These are phyloP conservation scores for Arctocebus calabarensis DNA, from an alignment of 2,797 vertebrate species.

Conservation along the genomic window DNA sequence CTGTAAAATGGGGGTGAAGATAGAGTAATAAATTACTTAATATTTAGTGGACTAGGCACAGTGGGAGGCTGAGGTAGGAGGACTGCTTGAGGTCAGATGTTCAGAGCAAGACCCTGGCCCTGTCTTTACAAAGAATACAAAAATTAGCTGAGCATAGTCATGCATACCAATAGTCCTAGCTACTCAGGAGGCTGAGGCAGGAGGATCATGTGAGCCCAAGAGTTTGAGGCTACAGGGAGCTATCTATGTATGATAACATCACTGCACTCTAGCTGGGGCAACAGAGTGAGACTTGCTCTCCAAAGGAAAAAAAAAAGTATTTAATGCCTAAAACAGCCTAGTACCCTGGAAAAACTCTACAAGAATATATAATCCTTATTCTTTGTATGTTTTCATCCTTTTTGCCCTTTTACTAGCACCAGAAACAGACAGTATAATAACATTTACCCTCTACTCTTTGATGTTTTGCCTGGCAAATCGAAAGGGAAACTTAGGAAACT, in stretches of 20 bases:
- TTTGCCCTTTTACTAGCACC: not conserved
- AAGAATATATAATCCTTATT: not conserved
- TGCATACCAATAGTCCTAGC: not conserved
- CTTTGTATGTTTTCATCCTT: constrained; percentile 2
- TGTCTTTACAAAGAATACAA: not conserved
- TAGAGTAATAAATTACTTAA: not conserved
- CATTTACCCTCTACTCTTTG: not conserved
- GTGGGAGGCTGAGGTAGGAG: not conserved
- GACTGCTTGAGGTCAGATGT: not conserved
- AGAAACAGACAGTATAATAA: not conserved
- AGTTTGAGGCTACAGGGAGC: not conserved
- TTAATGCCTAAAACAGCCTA: not conserved
- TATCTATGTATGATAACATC: not conserved
- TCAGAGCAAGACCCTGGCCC: not conserved
- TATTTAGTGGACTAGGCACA: not conserved
- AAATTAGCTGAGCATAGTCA: not conserved
- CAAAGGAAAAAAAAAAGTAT: not conserved
- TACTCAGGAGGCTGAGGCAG: not conserved
- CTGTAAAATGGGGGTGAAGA: not conserved
- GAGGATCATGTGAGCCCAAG: not conserved
- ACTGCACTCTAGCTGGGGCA: not conserved
- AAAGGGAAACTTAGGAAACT: not conserved
- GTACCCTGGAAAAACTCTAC: not conserved
- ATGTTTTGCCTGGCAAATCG: not conserved
- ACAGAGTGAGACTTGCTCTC: not conserved